Base-by-base conservation (phyloP, 2,797 vertebrate genomes). In the Cyclura pinguis region DNA sequence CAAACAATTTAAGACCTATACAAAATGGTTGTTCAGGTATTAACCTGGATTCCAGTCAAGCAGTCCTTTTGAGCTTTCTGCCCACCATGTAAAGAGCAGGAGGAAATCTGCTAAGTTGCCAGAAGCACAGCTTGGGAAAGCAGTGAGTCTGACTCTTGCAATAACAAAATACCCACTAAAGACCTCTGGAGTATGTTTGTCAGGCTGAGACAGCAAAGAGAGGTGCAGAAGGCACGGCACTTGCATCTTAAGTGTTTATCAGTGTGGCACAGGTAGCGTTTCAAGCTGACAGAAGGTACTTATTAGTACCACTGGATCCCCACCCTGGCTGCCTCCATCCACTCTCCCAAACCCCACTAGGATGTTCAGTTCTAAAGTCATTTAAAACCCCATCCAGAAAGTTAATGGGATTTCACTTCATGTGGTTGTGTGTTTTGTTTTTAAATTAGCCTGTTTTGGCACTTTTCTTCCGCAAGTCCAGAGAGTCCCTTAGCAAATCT, bases 281-380 rank as follows among this genome's bases (percentile, higher is more conserved):
- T n/a, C 90, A 89, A 59, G 2, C 20, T 86, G 89, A 73, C 89
- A 93, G 82, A 59, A 87, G 62, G 32, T 83, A 90, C 38, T 52
- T 91, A 69, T 0, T 64, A 35, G 42, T 24, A 32, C 1, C 80
- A 27, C 6, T 6, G 38, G 1, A 4, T 35, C 83, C 52, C 6
- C 32, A 55, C 27, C 64, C 29, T 69, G 12, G 1, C 64, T 85
- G 29, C 67, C 64, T 80, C 4, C 84, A 72, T 89, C 77, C 14
- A 3, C 47, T 84, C n/a, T 57, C 80, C 74, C 84, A 80, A 47
- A 57, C 57, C 77, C 89, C 87, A 88, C 47, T 10, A 86, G 62
- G 57, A 82, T 93, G 88, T 92, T 95, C n/a, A 6, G 38, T 92
- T 90, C 59, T 7, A 72, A 29, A 92, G 92, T 52, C 80, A 85